Evolutionary conservation across 2,113 vertebrate genomes (phyloP).

Genomic region (Hydrochoerus hydrochaeris): DNA sequence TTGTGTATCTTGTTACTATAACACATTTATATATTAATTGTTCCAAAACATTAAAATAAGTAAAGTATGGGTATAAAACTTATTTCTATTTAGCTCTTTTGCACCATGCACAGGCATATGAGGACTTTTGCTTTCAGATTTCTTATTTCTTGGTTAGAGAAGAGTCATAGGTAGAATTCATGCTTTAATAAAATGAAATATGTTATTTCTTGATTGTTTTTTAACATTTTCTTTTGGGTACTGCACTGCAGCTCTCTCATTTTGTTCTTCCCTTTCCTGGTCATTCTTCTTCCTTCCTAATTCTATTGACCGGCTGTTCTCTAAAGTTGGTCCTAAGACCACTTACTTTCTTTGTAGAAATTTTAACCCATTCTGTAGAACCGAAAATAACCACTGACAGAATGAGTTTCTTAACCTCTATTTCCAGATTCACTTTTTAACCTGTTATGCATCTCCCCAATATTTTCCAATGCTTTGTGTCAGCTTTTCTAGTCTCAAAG

Average conservation of each 20-base stretch:
- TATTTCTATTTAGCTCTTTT: not conserved
- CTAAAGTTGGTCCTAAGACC: not conserved
- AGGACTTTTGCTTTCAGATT: not conserved
- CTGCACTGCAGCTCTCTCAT: fast-evolving
- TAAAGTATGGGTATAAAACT: not conserved
- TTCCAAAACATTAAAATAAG: not conserved
- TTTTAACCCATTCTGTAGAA: not conserved
- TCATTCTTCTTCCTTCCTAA: not conserved
- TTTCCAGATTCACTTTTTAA: not conserved
- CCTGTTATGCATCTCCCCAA: not conserved
- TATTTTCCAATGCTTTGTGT: not conserved
- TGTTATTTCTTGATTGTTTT: not conserved
- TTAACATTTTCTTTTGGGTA: not conserved
- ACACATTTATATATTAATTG: not conserved
- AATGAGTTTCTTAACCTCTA: not conserved
- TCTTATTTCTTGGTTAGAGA: constrained; percentile 17
- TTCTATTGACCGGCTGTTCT: not conserved
- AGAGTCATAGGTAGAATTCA: not conserved
- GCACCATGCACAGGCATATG: not conserved
- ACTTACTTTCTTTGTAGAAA: not conserved
- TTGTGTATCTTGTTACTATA: not conserved
- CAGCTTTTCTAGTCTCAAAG: not conserved
- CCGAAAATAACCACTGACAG: not conserved
- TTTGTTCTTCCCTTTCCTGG: not conserved
- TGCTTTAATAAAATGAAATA: not conserved